Evolutionary conservation across 2,797 vertebrate species (phyloP), one percentile per base, ranked within the genome.

Genomic region (Alosa sapidissima): DNA sequence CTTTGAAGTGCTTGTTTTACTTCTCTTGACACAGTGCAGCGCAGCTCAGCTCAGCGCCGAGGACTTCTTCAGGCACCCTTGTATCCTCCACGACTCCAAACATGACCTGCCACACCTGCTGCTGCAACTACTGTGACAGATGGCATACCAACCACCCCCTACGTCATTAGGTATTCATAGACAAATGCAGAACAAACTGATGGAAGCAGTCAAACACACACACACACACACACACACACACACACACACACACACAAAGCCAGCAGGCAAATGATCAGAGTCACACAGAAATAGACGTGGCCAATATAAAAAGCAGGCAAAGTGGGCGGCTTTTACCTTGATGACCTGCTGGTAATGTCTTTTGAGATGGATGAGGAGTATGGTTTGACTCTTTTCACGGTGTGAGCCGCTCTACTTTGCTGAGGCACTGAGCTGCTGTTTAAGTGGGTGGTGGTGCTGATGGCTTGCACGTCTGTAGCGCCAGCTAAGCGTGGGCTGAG

Each of bases 361-460:
- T 78, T 78, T 78, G 72, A 78, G 72, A 78, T 78, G 72, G 45
- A 78, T 78, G 72, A 19, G 41, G 72, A 78, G 47, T 78, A 10
- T 5, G 41, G 36, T 47, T 78, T 78, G 72, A 78, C 72, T 78
- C 36, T 75, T 41, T 78, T 78, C 72, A 47, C 16, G 5, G 14
- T 47, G 72, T 45, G 68, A 75, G 45, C 36, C 14, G 68, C 36
- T 41, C 14, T 36, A 75, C 72, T 78, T 78, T 78, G 72, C 41
- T 4, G 36, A 78, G 72, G 72, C 41, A 5, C 14, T 36, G 36
- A 78, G 19, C 5, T 36, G 41, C 36, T 45, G 33, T 72, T 41
- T 16, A 72, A 41, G 28, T 41, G 65, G 2, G 28, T 72, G 65
- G 8, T 60, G 33, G 72, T 47, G 41, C 41, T 45, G 16, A 45